These are phyloP conservation scores for Drosophila bunnanda DNA, from an alignment of 2,888 invertebrate species.

Conservation along the genomic window DNA sequence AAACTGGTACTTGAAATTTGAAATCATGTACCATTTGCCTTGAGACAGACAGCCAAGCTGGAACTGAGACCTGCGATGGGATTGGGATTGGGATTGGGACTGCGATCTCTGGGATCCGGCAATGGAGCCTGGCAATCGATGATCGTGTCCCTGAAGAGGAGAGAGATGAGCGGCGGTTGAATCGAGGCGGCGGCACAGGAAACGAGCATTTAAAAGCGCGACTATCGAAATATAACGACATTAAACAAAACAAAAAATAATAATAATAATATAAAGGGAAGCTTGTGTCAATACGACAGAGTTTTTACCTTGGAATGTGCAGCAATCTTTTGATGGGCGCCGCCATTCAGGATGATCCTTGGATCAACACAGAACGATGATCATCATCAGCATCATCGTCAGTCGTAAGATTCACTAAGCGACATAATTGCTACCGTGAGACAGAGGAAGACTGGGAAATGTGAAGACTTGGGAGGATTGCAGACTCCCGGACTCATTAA, in stretches of 20 bases:
- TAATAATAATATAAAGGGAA: constrained; percentile 54
- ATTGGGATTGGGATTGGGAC: constrained; percentile 24
- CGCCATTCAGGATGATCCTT: constrained; percentile 51
- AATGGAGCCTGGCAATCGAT: constrained; percentile 41
- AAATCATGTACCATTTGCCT: constrained; percentile 81
- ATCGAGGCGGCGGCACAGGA: constrained; percentile 61
- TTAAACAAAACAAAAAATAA: constrained; percentile 45
- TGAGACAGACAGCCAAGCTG: constrained; percentile 57
- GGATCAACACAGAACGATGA: constrained; percentile 28
- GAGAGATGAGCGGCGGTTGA: constrained; percentile 9
- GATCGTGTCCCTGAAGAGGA: constrained; percentile 76
- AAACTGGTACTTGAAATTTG: constrained; percentile 82
- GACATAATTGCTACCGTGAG: constrained; percentile 80
- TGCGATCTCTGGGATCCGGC: constrained; percentile 35
- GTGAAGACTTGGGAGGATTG: constrained; percentile 23
- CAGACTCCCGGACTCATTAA: constrained; percentile 65
- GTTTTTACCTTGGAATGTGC: constrained; percentile 72
- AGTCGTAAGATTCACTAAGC: constrained; percentile 65
- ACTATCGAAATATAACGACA: constrained; percentile 80
- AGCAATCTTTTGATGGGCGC: constrained; percentile 75
- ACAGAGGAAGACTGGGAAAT: constrained; percentile 31
- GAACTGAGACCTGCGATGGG: constrained; percentile 29
- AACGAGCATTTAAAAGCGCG: constrained; percentile 78
- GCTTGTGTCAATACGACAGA: constrained; percentile 77
- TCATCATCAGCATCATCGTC: constrained; percentile 46